Percentiles rank a stretch among this genome's conserved stretches.
These are phyloP conservation scores for Mus spicilegus DNA, from an alignment of 2,113 vertebrate species.

Conservation along the genomic window DNA sequence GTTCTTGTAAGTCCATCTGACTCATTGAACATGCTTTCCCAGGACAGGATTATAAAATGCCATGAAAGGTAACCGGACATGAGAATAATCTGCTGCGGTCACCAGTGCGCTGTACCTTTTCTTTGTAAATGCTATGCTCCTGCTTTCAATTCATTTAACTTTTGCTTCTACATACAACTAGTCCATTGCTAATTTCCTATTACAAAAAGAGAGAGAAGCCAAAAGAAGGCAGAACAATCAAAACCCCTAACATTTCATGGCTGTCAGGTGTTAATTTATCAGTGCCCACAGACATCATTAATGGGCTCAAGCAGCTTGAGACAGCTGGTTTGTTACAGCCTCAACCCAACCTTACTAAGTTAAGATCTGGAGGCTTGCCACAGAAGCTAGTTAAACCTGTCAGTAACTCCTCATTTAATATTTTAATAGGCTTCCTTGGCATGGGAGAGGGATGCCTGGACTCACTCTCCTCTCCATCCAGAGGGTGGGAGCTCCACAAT, in stretches of 20 bases:
- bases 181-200: constrained; percentile 67
- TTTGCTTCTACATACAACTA: constrained; percentile 63
- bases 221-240: constrained; percentile 46
- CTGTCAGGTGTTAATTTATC: constrained; percentile 62
- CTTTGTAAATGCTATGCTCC: background rate
- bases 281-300: constrained; percentile 10
- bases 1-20: background rate
- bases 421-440: constrained; percentile 75
- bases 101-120: background rate
- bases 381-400: constrained; percentile 74
- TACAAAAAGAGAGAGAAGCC: background rate
- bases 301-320: constrained; percentile 34
- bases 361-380: constrained; percentile 75
- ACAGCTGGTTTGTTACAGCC: constrained; percentile 71
- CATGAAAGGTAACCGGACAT: background rate
- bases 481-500: constrained; percentile 32
- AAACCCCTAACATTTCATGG: constrained; percentile 45
- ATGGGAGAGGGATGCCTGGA: background rate
- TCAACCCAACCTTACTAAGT: constrained; percentile 67
- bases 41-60: background rate
- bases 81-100: background rate
- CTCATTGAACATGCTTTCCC: background rate
- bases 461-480: background rate
- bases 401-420: constrained; percentile 81
- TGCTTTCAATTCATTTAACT: constrained; percentile 48